These are phyloP conservation scores for Mycetomoellerius zeteki DNA, from an alignment of 1,140 invertebrate genomes.

Conservation along the genomic window DNA sequence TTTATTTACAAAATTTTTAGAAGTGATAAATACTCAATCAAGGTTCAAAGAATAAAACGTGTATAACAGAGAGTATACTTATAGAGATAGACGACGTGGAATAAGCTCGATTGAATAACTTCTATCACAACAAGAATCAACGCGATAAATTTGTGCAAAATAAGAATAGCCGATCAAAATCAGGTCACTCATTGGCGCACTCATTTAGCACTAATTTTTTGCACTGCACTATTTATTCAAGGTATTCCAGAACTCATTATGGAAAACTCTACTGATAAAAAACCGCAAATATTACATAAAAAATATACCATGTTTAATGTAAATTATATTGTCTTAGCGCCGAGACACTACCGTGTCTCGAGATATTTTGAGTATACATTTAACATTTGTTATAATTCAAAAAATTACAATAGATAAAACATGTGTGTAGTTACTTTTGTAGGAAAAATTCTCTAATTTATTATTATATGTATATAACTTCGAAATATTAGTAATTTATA, in stretches of 20 bases:
- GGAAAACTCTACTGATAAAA: neutral
- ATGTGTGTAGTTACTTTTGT: neutral
- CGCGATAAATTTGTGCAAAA: constrained; percentile 19
- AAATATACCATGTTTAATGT: neutral
- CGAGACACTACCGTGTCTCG: neutral
- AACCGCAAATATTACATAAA: neutral
- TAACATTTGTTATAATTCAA: neutral
- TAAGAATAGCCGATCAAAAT: neutral
- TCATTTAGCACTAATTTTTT: neutral
- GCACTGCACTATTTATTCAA: neutral
- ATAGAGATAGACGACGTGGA: constrained; percentile 38
- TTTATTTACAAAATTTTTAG: neutral
- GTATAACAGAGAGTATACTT: neutral
- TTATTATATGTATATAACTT: neutral
- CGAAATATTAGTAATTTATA: neutral
- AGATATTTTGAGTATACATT: too few species aligned
- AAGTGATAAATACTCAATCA: neutral
- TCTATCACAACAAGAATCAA: constrained; percentile 18
- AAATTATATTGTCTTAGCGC: neutral
- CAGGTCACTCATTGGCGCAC: neutral
- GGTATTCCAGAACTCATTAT: neutral
- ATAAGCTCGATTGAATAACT: neutral
- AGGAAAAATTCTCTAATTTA: neutral
- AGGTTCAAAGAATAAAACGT: neutral
- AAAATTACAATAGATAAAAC: neutral